Evolutionary conservation across 2,113 vertebrate genomes (phyloP).

Genomic region (Procavia capensis): DNA sequence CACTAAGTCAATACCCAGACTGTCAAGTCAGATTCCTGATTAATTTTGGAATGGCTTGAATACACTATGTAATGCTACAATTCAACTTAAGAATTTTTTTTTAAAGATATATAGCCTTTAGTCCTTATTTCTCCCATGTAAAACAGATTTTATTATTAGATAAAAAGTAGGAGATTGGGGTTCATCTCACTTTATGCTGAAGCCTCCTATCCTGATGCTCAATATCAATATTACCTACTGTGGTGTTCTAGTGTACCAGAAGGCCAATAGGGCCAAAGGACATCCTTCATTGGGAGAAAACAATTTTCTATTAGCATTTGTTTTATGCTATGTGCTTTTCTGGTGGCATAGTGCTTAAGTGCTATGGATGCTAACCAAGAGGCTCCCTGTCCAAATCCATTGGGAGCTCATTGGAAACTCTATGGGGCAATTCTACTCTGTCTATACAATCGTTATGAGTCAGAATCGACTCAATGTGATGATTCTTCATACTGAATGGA

Average conservation of each 20-base stretch:
- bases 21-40: conserved; percentile 19
- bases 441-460: too few species aligned
- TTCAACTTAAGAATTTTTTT: not conserved
- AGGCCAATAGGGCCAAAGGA: not conserved
- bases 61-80: not conserved
- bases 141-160: not conserved
- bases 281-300: not conserved
- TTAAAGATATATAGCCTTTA: not conserved
- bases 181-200: not conserved
- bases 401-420: too few species aligned
- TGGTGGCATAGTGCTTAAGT: too few species aligned
- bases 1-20: not conserved
- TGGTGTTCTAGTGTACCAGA: not conserved
- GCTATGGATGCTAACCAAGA: too few species aligned
- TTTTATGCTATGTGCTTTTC: not conserved
- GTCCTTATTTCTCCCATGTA: not conserved
- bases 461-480: too few species aligned
- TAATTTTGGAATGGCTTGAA: conserved; percentile 41
- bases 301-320: not conserved
- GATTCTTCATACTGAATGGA: too few species aligned
- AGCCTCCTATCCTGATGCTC: not conserved
- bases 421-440: too few species aligned
- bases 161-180: not conserved
- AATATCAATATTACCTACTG: not conserved
- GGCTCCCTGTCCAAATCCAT: too few species aligned